Evolutionary conservation across 2,888 invertebrate species (phyloP).

Genomic region (Dynastes hyllus): DNA sequence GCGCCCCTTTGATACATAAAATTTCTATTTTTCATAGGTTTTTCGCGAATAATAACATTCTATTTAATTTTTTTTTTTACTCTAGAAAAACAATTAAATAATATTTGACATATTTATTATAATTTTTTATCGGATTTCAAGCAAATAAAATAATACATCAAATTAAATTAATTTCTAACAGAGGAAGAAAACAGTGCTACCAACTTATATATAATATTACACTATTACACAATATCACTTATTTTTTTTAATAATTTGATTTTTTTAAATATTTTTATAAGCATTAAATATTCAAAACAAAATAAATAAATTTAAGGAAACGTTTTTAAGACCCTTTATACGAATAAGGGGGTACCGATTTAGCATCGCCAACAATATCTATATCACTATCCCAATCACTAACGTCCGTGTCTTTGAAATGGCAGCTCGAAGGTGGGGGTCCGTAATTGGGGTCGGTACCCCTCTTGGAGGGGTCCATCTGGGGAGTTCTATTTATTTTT

Average conservation of each 20-base stretch:
- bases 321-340: constrained; percentile 59
- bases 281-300: background rate
- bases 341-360: constrained; percentile 57
- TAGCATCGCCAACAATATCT: constrained; percentile 76
- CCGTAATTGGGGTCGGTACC: constrained; percentile 1
- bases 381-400: constrained; percentile 78
- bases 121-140: too few species aligned
- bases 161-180: too few species aligned
- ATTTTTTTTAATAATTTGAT: background rate
- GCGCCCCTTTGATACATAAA: too few species aligned
- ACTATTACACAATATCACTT: background rate
- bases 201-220: too few species aligned
- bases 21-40: too few species aligned
- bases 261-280: background rate
- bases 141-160: too few species aligned
- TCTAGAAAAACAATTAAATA: too few species aligned
- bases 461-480: background rate
- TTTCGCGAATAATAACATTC: too few species aligned
- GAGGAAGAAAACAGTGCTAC: too few species aligned
- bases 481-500: constrained; percentile 30
- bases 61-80: too few species aligned
- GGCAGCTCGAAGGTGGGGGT: constrained; percentile 8
- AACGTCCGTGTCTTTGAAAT: constrained; percentile 70
- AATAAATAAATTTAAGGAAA: background rate
- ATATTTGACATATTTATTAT: too few species aligned